Base-by-base conservation (phyloP, 2,113 vertebrate species). In the Aegithalos caudatus region DNA sequence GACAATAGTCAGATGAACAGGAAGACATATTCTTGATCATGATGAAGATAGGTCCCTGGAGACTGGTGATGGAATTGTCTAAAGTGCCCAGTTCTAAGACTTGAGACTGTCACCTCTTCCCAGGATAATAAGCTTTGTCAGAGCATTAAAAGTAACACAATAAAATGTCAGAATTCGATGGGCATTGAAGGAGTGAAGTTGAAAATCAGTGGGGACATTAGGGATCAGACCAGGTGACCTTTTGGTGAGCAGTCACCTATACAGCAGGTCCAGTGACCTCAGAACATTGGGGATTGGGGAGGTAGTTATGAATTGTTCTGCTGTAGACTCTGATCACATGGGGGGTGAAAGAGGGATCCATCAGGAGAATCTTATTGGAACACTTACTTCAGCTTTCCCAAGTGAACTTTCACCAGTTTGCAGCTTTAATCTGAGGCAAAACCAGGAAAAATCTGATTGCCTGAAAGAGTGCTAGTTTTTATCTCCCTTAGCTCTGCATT, bases 401-500 rank as follows among this genome's bases (percentile, higher is more conserved):
- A 74, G 45, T 29, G 18, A 60, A 69, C 16, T 72, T 95, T 58
- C 48, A 67, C 79, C 74, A 86, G 82, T 86, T 92, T 89, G 31
- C 16, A 27, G 35, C 82, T 91, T 93, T 73, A 88, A 96, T 88
- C 70, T 71, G 37, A 88, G 37, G 19, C 15, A 81, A 62, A 79
- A 47, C 9, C 12, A 81, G 57, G 81, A 90, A 95, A 74, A 79
- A 92, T 47, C 56, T 60, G 24, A 66, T 37, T 91, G 7, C 9
- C 80, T 33, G 72, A 94, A 69, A 10, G 50, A 47, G 21, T 72
- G 35, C 9, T 88, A 50, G 23, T 53, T 84, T 83, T 71, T 47
- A 78, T 56, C 53, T 89, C 60, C 73, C 45, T 92, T 73, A 82
- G 45, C 60, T 88, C 37, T 27, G 25, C 28, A 88, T 95, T 97